A percentile compares a stretch with the other conserved stretches of the same genome.
These are phyloP conservation scores for Agelas oroides DNA, from an alignment of 37 sponge, comb jelly and placozoan species.

Conservation along the genomic window DNA sequence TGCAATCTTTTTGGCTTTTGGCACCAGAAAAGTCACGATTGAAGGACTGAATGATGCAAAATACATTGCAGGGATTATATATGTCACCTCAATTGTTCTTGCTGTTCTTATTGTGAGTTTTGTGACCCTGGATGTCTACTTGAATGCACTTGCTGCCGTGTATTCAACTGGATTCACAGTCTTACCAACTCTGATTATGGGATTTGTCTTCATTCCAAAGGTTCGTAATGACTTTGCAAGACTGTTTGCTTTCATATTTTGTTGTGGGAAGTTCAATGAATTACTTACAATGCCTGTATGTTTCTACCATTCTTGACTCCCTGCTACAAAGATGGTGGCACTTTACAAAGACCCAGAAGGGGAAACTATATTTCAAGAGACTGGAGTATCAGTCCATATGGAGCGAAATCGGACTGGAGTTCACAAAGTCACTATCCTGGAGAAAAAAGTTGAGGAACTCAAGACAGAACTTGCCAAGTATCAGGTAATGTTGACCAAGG, in stretches of 20 bases:
- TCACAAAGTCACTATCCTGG: too few relatives aligned
- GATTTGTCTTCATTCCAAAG: conserved; percentile 34
- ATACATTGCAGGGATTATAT: conserved; percentile 27
- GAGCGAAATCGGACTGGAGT: too few relatives aligned
- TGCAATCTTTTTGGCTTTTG: conserved; percentile 35
- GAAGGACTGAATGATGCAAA: conserved; percentile 36
- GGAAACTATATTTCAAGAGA: conserved; percentile 8
- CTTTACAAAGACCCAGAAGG: conserved; percentile 49
- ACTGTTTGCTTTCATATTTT: too few relatives aligned
- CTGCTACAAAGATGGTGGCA: not conserved
- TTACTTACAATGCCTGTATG: not conserved
- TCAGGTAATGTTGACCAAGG: too few relatives aligned
- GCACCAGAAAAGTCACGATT: conserved; percentile 33
- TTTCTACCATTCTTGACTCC: not conserved
- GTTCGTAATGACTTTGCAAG: not conserved
- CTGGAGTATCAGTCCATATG: not conserved
- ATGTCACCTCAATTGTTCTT: conserved; percentile 17
- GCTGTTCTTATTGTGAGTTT: not conserved
- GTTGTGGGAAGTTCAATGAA: too few relatives aligned
- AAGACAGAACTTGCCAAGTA: too few relatives aligned
- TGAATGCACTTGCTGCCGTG: conserved; percentile 1
- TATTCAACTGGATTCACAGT: not conserved
- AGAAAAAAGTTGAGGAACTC: too few relatives aligned
- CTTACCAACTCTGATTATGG: conserved; percentile 5
- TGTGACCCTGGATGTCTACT: not conserved